phyloP scores from a whole-genome alignment of 2,113 vertebrate genomes.

The Mus musculus region GRCm39 chr3:86364501-86365000 shows the following conservation, averaged over 20 bases:
- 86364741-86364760: not conserved
- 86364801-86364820: not conserved
- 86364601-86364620: not conserved
- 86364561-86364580: no score
- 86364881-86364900: not conserved
- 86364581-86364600: no score
- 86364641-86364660: not conserved
- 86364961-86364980: no score
- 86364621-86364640: not conserved
- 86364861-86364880: not conserved
- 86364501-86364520: no score
- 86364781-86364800: not conserved
- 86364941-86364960: no score
- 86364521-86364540: no score
- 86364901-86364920: not conserved
- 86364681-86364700: not conserved
- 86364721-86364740: not conserved
- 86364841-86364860: not conserved
- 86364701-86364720: not conserved
- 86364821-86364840: not conserved
- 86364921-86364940: not conserved
- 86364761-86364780: not conserved
- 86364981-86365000: no score
- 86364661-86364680: not conserved
- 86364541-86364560: no score